Base-by-base conservation (phyloP, 1,140 invertebrate species). In the Cydia strobilella region DNA sequence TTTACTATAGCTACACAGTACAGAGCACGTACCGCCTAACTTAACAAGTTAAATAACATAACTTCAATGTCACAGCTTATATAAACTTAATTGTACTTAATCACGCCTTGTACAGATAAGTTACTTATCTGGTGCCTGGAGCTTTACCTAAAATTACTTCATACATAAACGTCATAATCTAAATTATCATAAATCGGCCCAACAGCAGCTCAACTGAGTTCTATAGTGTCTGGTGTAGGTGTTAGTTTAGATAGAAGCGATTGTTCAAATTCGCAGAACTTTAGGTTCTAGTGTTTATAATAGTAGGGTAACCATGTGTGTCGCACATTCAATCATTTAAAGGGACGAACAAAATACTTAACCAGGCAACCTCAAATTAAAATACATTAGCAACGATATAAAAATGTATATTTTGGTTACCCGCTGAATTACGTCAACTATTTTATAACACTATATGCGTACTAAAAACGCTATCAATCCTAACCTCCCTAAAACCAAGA, bases 111-210 rank as follows among this genome's bases (percentile, higher is more conserved):
- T 69, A 69, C 31, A 69, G 65, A 69, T 35, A 66, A 66, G 63
- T 69, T 23, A 59, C 54, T 59, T 35, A 69, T 69, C 65, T 69
- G 65, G 27, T 35, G n/a, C 25, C 27, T 69, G 31, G 65, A 69
- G 65, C 65, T 35, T 66, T 66, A 66, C 65, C 65, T 69, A 69
- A 69, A 69, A 69, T 69, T 35, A 69, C 65, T 69, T 18, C 65
- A 69, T 69, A 69, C 63, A 59, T 59, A 66, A 66, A 74, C 73
- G 66, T 74, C 73, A 74, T 74, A 65, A 74, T 74, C 63, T 65
- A 42, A 31, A 66, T 74, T 66, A 59, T 54, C 72, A 73, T 18
- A 25, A 73, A 59, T 59, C 54, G 54, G 20, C 7, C 18, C 20
- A 10, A 42, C 15, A 39, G n/a, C 7, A 35, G 65, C 31, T 35